Base-by-base conservation (phyloP, 2,888 invertebrate species). In the Pediacus dermestoides region DNA sequence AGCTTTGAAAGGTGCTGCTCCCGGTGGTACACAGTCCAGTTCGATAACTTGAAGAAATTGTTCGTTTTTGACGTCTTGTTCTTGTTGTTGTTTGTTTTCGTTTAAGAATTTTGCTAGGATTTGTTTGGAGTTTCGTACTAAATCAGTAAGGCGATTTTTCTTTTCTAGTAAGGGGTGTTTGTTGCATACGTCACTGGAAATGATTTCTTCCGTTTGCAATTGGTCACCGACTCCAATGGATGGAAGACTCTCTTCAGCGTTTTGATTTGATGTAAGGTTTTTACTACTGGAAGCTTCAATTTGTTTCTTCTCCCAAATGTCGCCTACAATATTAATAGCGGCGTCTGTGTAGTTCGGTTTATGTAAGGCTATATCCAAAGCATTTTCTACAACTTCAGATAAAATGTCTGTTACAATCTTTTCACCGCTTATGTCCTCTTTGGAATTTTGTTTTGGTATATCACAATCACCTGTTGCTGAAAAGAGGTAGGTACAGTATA, bases 131-230 rank as follows among this genome's bases (percentile, higher is more conserved):
- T 67, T 67, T 53, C 62, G 66, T 7, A 68, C 64, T 16, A 69
- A 45, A 48, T 68, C 67, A 2, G 68, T 68, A 4, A 68, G 53
- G 7, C 68, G 55, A 6, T 58, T 63, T 66, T 73, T 66, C 68
- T 76, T 58, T 15, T 71, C 71, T 25, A 76, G 66, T 11, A 66
- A 61, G 8, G 52, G 53, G 28, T 57, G 53, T 30, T 44, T 50
- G 1, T 38, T 15, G 4, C 46, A 34, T 7, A 50, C 26, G 10
- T 48, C 34, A 34, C 50, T 51, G 7, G 40, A 34, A 2, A 46
- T 11, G 13, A 46, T 42, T 27, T 53, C 43, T 27, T 44, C 44
- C 1, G 35, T 47, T 3, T 4, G 7, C 12, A 52, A 32, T 30
- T 62, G 62, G 37, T 61, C 62, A 11, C 60, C 62, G 12, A 43